These are phyloP conservation scores for Pao palembangensis DNA, from an alignment of 2,113 vertebrate species.

Conservation along the genomic window DNA sequence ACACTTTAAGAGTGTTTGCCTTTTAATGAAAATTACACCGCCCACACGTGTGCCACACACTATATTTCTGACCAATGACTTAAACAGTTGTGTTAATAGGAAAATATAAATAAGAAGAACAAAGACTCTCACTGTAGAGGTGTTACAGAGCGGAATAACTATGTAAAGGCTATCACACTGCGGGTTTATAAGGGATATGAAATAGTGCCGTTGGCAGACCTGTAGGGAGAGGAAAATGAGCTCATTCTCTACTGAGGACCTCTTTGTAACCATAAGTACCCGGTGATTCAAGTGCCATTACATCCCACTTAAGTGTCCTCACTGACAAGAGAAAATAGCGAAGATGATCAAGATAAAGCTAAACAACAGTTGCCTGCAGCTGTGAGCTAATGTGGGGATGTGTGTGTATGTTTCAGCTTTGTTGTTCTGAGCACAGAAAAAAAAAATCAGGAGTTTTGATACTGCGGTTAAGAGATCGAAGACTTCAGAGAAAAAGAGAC, in stretches of 20 bases:
- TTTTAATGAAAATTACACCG: conserved; percentile 42
- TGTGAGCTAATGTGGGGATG: conserved; percentile 20
- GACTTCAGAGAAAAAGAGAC: no score
- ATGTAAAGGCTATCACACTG: conserved; percentile 33
- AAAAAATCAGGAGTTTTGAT: conserved; percentile 4
- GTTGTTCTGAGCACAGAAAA: conserved; percentile 23
- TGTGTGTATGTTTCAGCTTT: conserved; percentile 29
- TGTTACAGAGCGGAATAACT: conserved; percentile 31
- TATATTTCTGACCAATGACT: conserved; percentile 32
- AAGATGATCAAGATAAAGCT: conserved; percentile 37
- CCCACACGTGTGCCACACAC: conserved; percentile 18
- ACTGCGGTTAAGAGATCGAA: background rate
- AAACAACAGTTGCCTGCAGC: conserved; percentile 25
- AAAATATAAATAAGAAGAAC: conserved; percentile 4
- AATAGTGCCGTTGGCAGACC: conserved; percentile 27
- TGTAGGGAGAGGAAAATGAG: conserved; percentile 39
- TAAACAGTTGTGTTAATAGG: conserved; percentile 26
- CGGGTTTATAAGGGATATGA: conserved; percentile 49
- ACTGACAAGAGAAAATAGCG: conserved; percentile 32
- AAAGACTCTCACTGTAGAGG: conserved; percentile 5
- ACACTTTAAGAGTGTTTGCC: conserved; percentile 43
- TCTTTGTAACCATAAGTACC: conserved; percentile 39
- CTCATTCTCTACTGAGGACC: conserved; percentile 31
- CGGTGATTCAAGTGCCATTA: conserved; percentile 42
- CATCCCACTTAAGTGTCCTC: conserved; percentile 34